These are phyloP conservation scores for Conus canariensis DNA, from an alignment of 2,888 invertebrate genomes.

Conservation along the genomic window DNA sequence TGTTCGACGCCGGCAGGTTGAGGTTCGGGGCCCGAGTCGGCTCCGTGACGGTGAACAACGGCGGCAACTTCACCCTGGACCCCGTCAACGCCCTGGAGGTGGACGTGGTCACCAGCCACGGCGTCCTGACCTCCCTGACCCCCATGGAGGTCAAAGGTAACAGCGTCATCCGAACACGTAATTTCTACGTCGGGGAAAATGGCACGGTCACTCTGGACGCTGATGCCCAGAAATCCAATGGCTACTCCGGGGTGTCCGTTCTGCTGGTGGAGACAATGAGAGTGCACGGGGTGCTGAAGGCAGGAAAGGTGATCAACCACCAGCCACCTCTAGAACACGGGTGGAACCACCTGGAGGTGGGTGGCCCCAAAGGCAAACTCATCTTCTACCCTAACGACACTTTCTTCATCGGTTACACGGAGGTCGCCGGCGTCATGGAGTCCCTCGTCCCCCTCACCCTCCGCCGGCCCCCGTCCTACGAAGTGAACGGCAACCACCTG, in stretches of 20 bases:
- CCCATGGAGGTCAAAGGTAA: constrained; percentile 55
- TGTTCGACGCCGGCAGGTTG: constrained; percentile 50
- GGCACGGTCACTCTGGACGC: constrained; percentile 59
- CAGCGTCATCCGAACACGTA: constrained; percentile 47
- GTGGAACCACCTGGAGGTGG: constrained; percentile 58
- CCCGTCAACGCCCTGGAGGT: constrained; percentile 51
- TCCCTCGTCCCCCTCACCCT: constrained; percentile 27
- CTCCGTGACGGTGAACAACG: constrained; percentile 49
- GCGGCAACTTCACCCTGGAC: constrained; percentile 57
- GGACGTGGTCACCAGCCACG: constrained; percentile 52
- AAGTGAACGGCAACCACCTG: constrained; percentile 13
- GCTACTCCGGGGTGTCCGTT: constrained; percentile 54
- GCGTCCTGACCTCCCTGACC: constrained; percentile 52
- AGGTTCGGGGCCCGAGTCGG: constrained; percentile 51
- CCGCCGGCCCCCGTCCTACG: constrained; percentile 21
- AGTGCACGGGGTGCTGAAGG: constrained; percentile 54
- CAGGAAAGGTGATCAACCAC: constrained; percentile 54
- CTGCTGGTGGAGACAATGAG: constrained; percentile 53
- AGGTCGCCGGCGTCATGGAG: constrained; percentile 37
- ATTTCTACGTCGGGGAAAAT: constrained; percentile 51
- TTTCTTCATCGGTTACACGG: constrained; percentile 45
- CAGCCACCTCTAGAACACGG: constrained; percentile 46
- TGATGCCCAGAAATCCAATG: constrained; percentile 41
- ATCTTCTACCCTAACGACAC: constrained; percentile 55
- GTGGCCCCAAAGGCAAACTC: constrained; percentile 49